A percentile compares a stretch with the other conserved stretches of the same genome.
Evolutionary conservation across 2,113 vertebrate genomes (phyloP).

Genomic region (Eonycteris spelaea): DNA sequence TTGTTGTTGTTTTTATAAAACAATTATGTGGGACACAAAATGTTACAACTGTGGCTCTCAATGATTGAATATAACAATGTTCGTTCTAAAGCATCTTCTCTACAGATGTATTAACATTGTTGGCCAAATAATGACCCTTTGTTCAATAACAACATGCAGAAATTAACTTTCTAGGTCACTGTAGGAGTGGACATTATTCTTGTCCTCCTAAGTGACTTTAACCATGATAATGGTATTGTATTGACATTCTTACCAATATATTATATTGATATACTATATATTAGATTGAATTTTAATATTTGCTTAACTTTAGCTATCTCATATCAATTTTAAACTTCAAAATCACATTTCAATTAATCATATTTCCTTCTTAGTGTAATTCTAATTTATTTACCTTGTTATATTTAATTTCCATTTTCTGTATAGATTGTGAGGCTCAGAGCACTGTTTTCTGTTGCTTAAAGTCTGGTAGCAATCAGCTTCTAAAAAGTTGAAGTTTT

Average conservation of each 20-base stretch:
- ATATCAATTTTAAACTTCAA: neutral
- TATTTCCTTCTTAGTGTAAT: neutral
- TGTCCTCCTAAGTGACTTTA: neutral
- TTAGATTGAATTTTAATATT: neutral
- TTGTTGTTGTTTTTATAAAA: neutral
- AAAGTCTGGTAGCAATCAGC: neutral
- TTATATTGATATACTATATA: neutral
- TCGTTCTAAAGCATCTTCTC: neutral
- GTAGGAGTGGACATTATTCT: neutral
- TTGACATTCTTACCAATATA: neutral
- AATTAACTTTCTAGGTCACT: neutral
- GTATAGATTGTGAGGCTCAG: neutral
- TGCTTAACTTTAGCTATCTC: neutral
- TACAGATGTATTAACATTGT: neutral
- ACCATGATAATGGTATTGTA: neutral
- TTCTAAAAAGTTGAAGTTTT: neutral
- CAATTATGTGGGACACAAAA: neutral
- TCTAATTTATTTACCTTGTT: neutral
- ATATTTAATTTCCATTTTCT: neutral
- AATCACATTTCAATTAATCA: neutral
- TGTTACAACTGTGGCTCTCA: neutral
- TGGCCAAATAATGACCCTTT: neutral
- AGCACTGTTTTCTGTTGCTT: neutral
- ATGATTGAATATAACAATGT: neutral
- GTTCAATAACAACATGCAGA: neutral